Evolutionary conservation across 1,140 invertebrate species (phyloP), one percentile per base, ranked within the genome.

Genomic region (Pristionchus pacificus): DNA sequence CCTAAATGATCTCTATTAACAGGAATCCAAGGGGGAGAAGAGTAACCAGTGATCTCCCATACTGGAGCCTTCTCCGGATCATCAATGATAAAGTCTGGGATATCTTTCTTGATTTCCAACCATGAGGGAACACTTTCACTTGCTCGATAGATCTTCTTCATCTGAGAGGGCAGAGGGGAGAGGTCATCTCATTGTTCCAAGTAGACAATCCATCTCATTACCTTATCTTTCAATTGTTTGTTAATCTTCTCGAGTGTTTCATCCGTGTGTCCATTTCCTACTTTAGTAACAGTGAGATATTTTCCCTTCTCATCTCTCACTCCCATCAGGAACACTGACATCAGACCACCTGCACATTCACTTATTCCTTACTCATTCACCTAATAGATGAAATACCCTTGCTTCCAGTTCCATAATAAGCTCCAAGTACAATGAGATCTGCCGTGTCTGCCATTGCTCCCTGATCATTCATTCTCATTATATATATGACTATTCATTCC

Each of bases 381-480:
- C 38, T 49, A 49, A 10, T 49, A 10, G 38, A 38, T 25, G 15
- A 65, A 19, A 13, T 13, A 66, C 65, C 65, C 25, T 66, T 66
- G 25, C 55, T 66, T 32, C 65, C 65, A 14, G 65, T 66, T 66
- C 65, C 65, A 66, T 49, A 66, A 30, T 66, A 66, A 25, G 65
- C 65, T 13, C 65, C 65, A 2, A 66, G 25, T n/a, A 66, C 65
- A 38, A 66, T 14, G 14, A 66, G 38, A 55, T 66, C 65, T 2
- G 65, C 65, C 3, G 65, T 66, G 65, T 66, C 65, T 25, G 65
- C 65, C 65, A 66, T 66, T 30, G 32, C 49, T 29, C 65, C 65
- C 65, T 66, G 32, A 10, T 6, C 6, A 49, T 49, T n/a, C n/a
- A n/a, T n/a, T n/a, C n/a, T n/a, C n/a, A n/a, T n/a, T n/a, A n/a